Percentiles rank a stretch among this genome's conserved stretches.
These are phyloP conservation scores for Microplitis manilae DNA, from an alignment of 2,888 invertebrate species.

Conservation along the genomic window DNA sequence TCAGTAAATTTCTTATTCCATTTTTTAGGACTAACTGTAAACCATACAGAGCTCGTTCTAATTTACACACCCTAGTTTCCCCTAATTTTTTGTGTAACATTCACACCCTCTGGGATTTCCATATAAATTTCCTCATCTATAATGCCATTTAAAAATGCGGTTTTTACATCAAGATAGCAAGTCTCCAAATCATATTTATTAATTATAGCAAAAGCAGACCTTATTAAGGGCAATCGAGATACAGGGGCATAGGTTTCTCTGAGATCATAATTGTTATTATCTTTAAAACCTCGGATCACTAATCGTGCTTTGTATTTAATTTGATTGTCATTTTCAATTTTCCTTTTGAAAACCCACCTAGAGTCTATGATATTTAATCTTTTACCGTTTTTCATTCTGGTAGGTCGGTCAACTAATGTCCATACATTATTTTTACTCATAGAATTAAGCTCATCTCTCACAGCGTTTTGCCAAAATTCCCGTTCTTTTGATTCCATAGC, in stretches of 20 bases:
- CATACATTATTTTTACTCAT: conserved; percentile 50
- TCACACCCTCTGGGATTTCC: not conserved
- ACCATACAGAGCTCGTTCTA: conserved; percentile 41
- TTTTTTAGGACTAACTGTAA: conserved; percentile 43
- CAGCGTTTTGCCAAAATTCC: conserved; percentile 39
- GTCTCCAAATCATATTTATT: not conserved
- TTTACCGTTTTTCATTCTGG: too few species aligned
- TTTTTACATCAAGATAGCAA: not conserved
- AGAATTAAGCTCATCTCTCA: conserved; percentile 43
- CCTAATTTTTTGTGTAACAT: conserved; percentile 3
- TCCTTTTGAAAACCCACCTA: not conserved
- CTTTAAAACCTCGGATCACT: too few species aligned
- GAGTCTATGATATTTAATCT: not conserved
- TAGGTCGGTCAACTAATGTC: conserved; percentile 45
- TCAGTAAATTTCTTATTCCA: conserved; percentile 45
- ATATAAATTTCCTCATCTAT: not conserved
- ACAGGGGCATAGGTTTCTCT: not conserved
- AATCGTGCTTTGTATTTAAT: too few species aligned
- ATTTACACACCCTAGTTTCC: conserved; percentile 40
- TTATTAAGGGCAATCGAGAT: not conserved
- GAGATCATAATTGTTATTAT: too few species aligned
- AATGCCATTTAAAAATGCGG: not conserved
- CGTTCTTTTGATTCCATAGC: conserved; percentile 39
- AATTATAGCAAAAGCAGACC: not conserved
- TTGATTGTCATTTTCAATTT: too few species aligned